Evolutionary conservation across 2,888 invertebrate genomes (phyloP).

Genomic region (Scaptomyza parva): DNA sequence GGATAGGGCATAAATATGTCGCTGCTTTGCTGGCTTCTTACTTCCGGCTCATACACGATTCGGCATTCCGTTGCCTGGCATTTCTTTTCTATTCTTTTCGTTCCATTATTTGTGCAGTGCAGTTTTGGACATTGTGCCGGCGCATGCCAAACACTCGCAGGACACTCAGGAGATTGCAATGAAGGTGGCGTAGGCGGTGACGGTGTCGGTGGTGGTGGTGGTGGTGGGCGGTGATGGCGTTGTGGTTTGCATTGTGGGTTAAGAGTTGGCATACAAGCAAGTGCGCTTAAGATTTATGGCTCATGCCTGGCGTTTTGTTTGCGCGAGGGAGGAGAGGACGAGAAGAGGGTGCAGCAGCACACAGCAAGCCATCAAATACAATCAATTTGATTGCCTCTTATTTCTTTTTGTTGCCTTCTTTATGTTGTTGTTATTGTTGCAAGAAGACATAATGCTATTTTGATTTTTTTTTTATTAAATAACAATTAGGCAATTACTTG

Average conservation of each 20-base stretch:
- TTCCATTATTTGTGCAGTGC: constrained; percentile 62
- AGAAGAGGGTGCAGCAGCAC: neutral
- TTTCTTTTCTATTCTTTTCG: constrained; percentile 19
- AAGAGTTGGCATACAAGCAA: constrained; percentile 35
- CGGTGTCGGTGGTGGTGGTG: constrained; percentile 5
- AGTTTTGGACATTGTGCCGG: constrained; percentile 73
- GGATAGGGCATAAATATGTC: constrained; percentile 62
- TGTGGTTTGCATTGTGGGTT: neutral
- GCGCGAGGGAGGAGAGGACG: constrained; percentile 7
- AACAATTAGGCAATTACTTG: constrained; percentile 73
- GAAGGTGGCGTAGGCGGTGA: constrained; percentile 47
- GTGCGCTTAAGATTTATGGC: constrained; percentile 78
- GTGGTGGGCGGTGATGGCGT: constrained; percentile 1
- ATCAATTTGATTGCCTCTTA: constrained; percentile 75
- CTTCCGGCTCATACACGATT: neutral
- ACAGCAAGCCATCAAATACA: constrained; percentile 69
- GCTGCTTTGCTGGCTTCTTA: constrained; percentile 27
- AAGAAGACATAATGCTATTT: constrained; percentile 66
- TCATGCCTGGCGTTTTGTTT: constrained; percentile 44
- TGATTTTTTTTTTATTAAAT: constrained; percentile 53
- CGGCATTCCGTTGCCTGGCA: constrained; percentile 25
- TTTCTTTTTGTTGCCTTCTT: constrained; percentile 17
- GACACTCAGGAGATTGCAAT: constrained; percentile 71
- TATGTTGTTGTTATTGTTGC: too few species aligned
- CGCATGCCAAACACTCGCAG: constrained; percentile 57